Percentiles rank a stretch among this genome's conserved stretches.
Conservation (phyloP, 1,140 invertebrate species). For the Drosophila pseudoananassae region DNA sequence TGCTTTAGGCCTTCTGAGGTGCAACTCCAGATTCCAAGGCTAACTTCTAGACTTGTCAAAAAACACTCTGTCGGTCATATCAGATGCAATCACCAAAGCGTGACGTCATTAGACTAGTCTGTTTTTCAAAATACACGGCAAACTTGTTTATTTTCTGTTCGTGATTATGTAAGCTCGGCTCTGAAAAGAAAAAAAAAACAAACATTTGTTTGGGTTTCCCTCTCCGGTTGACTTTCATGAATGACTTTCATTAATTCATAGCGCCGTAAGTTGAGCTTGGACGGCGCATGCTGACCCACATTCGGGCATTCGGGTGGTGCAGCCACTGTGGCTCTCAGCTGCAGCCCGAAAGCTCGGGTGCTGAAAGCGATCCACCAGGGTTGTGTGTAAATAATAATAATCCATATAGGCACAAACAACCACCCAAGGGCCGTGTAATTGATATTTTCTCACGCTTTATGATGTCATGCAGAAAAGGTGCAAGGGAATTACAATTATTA, state of each 20-base stretch:
- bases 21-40: conserved; percentile 60
- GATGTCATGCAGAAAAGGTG: conserved; percentile 61
- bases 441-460: conserved; percentile 73
- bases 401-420: conserved; percentile 23
- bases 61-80: conserved; percentile 28
- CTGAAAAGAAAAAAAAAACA: conserved; percentile 30
- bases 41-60: conserved; percentile 52
- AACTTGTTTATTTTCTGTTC: conserved; percentile 49
- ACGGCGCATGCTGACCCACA: conserved; percentile 62
- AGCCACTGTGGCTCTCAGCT: conserved; percentile 6
- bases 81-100: conserved; percentile 59
- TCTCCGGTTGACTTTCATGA: conserved; percentile 55
- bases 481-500: conserved; percentile 33
- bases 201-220: conserved; percentile 60
- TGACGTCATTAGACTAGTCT: conserved; percentile 63
- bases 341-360: conserved; percentile 14
- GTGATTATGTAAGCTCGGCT: conserved; percentile 60
- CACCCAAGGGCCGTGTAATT: conserved; percentile 50
- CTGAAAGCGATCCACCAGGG: conserved; percentile 42
- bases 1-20: conserved; percentile 41
- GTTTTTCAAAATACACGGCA: conserved; percentile 40
- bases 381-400: conserved; percentile 24
- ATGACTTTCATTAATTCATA: conserved; percentile 69
- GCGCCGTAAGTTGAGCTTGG: conserved; percentile 59
- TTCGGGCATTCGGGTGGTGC: conserved; percentile 21